Conservation (phyloP, 2,888 invertebrate genomes). For the Sphaeridia pumilis region DNA sequence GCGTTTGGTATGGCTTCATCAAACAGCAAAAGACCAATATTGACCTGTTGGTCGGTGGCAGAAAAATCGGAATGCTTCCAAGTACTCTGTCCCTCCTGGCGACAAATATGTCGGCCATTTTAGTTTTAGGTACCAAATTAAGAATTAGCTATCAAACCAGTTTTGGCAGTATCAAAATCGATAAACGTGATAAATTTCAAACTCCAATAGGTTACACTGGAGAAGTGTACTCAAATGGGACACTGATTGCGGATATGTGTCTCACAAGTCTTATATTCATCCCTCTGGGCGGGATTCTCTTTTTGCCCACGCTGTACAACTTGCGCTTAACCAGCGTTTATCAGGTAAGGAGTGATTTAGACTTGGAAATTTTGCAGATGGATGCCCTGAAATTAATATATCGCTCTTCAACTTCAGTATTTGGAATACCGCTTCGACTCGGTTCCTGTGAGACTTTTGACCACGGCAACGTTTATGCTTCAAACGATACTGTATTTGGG, state of each 20-base stretch:
- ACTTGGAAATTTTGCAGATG: too few species aligned
- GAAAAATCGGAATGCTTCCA: slow-evolving; percentile 28
- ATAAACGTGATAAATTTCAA: too few species aligned
- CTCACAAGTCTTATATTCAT: slow-evolving; percentile 33
- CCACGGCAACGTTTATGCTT: slow-evolving; percentile 31
- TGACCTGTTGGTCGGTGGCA: slow-evolving; percentile 28
- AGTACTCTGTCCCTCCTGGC: slow-evolving; percentile 28
- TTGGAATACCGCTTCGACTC: slow-evolving; percentile 37
- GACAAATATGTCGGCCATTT: slow-evolving; percentile 31
- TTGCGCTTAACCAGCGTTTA: slow-evolving; percentile 30
- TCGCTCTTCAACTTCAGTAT: too few species aligned
- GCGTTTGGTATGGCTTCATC: slow-evolving; percentile 30
- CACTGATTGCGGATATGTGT: slow-evolving; percentile 30
- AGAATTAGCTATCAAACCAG: neutral
- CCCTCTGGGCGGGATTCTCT: slow-evolving; percentile 28
- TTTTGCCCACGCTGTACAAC: slow-evolving; percentile 29
- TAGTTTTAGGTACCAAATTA: slow-evolving; percentile 27
- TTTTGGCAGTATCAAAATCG: neutral
- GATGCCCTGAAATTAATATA: too few species aligned
- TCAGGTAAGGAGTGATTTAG: slow-evolving; percentile 20
- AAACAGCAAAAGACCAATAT: slow-evolving; percentile 30
- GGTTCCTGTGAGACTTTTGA: slow-evolving; percentile 24
- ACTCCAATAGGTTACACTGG: slow-evolving; percentile 32
- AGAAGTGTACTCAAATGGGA: slow-evolving; percentile 32
- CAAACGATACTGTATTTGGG: slow-evolving; percentile 37